Percentiles rank a stretch among this genome's conserved stretches.
Conservation (phyloP, 2,113 vertebrate genomes). For the Marmota flaviventris region DNA sequence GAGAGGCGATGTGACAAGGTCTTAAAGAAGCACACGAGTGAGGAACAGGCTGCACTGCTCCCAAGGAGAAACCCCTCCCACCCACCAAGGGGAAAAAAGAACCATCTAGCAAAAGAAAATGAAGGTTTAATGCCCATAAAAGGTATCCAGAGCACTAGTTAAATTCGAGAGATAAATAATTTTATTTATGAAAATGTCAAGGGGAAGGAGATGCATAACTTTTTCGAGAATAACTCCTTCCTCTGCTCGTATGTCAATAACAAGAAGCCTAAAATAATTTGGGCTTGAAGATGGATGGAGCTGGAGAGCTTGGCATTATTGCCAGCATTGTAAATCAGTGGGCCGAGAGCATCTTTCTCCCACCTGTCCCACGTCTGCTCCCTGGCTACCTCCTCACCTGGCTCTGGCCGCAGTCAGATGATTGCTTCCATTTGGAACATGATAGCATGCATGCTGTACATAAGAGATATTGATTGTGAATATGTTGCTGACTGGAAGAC, state of each 20-base stretch:
- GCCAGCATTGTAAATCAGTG: constrained; percentile 77
- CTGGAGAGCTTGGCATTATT: constrained; percentile 8
- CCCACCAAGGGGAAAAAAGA: neutral
- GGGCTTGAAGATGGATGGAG: constrained; percentile 74
- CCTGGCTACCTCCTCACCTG: constrained; percentile 60
- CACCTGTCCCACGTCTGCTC: neutral
- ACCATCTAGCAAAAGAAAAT: constrained; percentile 46
- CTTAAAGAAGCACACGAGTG: fast-evolving
- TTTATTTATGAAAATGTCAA: constrained; percentile 86
- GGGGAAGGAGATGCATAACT: constrained; percentile 80
- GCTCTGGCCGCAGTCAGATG: neutral
- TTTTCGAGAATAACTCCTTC: constrained; percentile 77
- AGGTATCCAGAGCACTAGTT: constrained; percentile 78
- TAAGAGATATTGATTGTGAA: constrained; percentile 59
- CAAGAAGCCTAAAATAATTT: constrained; percentile 78
- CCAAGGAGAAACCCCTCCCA: too few relatives aligned
- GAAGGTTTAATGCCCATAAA: constrained; percentile 78
- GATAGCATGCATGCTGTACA: constrained; percentile 19
- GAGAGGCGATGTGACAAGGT: fast-evolving
- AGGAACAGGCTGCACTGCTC: too few relatives aligned
- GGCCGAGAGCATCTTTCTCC: neutral
- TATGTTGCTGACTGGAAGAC: constrained; percentile 63
- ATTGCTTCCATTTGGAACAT: constrained; percentile 23
- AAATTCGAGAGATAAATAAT: constrained; percentile 85
- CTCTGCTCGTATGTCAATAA: constrained; percentile 74